Conservation (phyloP, 2,888 invertebrate genomes). For the Pterostichus madidus region DNA sequence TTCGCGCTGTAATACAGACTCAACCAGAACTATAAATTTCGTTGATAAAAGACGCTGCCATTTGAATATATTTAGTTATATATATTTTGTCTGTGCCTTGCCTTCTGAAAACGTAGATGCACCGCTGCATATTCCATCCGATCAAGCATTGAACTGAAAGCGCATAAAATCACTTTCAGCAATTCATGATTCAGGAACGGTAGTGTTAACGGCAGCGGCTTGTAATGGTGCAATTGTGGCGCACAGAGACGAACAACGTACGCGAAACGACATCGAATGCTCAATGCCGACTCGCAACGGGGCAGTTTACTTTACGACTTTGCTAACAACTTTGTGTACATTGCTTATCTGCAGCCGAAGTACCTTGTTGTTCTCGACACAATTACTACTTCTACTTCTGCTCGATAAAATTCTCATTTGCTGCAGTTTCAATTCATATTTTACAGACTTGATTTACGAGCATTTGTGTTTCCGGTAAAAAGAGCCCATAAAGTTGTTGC, state of each 20-base stretch:
- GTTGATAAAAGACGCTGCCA: no score
- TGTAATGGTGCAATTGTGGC: constrained; percentile 16
- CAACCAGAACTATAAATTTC: no score
- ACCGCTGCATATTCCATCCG: no score
- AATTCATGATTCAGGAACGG: background rate
- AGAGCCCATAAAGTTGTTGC: background rate
- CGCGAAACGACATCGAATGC: constrained; percentile 19
- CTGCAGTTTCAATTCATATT: constrained; percentile 31
- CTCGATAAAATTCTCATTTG: constrained; percentile 45
- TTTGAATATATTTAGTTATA: no score
- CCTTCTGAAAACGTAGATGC: no score
- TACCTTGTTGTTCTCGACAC: constrained; percentile 37
- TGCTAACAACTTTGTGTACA: constrained; percentile 32
- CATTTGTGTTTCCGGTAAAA: background rate
- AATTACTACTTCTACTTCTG: constrained; percentile 8
- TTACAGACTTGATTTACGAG: constrained; percentile 6
- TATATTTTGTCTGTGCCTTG: no score
- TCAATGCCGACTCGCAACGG: constrained; percentile 26
- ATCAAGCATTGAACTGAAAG: no score
- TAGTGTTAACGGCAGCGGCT: background rate
- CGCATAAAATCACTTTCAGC: no score
- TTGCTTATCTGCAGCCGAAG: constrained; percentile 31
- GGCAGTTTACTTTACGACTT: constrained; percentile 38
- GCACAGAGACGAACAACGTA: constrained; percentile 21
- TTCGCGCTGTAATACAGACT: no score